Evolutionary conservation across 2,797 vertebrate species (phyloP).

Genomic region (Danio albolineatus): DNA sequence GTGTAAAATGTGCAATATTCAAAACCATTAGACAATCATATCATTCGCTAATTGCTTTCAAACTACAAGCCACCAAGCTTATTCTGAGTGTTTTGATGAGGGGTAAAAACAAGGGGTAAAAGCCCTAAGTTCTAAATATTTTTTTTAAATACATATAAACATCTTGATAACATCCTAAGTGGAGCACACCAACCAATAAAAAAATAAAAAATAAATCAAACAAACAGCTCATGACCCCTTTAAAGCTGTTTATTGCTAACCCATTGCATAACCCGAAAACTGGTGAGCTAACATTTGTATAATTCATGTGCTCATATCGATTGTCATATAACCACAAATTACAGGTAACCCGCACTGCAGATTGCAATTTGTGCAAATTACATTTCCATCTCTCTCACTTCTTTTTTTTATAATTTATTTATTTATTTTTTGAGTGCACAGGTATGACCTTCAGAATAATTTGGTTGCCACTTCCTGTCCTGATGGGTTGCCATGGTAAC

Average conservation of each 20-base stretch:
- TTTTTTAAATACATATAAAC: too few species aligned
- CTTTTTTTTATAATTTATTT: slow-evolving; percentile 6
- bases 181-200: too few species aligned
- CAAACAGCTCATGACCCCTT: too few species aligned
- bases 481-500: slow-evolving; percentile 64
- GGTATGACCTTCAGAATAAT: slow-evolving; percentile 64
- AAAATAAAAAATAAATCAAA: too few species aligned
- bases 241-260: neutral
- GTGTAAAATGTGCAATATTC: too few species aligned
- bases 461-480: slow-evolving; percentile 59
- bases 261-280: neutral
- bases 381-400: slow-evolving; percentile 33
- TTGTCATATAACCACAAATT: slow-evolving; percentile 24
- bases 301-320: neutral
- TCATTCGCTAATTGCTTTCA: too few species aligned
- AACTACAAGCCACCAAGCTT: too few species aligned
- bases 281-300: neutral
- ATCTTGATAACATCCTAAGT: too few species aligned
- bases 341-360: slow-evolving; percentile 5
- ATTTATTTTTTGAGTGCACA: slow-evolving; percentile 43
- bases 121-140: too few species aligned
- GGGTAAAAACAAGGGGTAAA: too few species aligned
- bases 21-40: too few species aligned
- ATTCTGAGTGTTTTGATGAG: too few species aligned
- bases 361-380: slow-evolving; percentile 37